Percentiles rank a stretch among this genome's conserved stretches.
Conservation (phyloP, 2,113 vertebrate species). For the Galbula dea region DNA sequence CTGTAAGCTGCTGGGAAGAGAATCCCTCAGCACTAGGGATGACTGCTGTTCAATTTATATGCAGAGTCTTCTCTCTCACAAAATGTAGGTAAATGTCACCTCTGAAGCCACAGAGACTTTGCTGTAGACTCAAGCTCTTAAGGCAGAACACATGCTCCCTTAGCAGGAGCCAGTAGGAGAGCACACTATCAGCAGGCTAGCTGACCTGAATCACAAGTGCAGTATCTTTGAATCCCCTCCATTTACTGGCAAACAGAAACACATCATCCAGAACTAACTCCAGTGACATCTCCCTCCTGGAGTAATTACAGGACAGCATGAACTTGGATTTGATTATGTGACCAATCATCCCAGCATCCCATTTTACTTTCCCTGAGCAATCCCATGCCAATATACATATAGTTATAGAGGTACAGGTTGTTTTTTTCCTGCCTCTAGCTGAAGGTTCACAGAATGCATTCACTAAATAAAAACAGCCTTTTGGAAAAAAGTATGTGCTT, state of each 20-base stretch:
- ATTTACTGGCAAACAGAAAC: not conserved
- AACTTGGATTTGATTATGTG: not conserved
- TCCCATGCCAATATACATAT: not conserved
- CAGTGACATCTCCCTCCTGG: not conserved
- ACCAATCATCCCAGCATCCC: not conserved
- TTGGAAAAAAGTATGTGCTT: not conserved
- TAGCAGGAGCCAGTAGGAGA: not conserved
- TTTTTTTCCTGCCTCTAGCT: not conserved
- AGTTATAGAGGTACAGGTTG: not conserved
- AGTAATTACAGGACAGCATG: not conserved
- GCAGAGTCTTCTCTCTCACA: not conserved
- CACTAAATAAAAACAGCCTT: not conserved
- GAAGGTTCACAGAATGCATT: not conserved
- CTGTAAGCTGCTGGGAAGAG: not conserved
- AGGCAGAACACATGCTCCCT: fast-evolving
- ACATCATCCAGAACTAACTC: not conserved
- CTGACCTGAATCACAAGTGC: not conserved
- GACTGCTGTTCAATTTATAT: not conserved
- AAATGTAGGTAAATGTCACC: not conserved
- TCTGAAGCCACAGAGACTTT: not conserved
- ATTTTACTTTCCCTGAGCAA: not conserved
- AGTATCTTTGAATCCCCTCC: not conserved
- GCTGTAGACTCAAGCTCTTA: not conserved
- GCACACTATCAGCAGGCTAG: not conserved
- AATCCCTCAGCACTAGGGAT: not conserved